Conservation (phyloP, 2,113 vertebrate genomes). For the Gopherus evgoodei region DNA sequence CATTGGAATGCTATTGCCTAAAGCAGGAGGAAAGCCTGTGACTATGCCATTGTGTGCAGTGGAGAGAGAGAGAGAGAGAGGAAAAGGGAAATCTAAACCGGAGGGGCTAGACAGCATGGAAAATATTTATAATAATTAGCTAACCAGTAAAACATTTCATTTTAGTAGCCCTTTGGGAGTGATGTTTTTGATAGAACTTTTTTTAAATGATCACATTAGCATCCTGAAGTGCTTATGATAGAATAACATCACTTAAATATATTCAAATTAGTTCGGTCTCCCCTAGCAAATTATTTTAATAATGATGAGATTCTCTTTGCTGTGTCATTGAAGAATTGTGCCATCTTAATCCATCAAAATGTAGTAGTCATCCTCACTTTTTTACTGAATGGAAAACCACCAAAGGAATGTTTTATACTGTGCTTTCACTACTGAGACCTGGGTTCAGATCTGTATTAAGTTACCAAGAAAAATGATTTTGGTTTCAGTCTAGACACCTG, state of each 20-base stretch:
- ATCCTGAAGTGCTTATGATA: background rate
- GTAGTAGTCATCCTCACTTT: rapidly evolving
- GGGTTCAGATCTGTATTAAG: background rate
- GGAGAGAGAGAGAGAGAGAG: background rate
- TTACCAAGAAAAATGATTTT: background rate
- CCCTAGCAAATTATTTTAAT: rapidly evolving
- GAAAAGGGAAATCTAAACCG: conserved; percentile 39
- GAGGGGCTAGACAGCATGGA: conserved; percentile 14
- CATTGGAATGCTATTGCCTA: background rate
- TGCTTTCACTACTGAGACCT: rapidly evolving
- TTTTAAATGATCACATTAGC: background rate
- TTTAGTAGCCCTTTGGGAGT: background rate
- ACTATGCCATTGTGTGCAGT: background rate
- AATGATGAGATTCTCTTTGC: background rate
- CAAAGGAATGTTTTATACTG: background rate
- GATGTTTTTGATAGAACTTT: background rate
- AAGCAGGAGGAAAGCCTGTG: background rate
- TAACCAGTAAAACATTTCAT: background rate
- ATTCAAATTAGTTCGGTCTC: background rate
- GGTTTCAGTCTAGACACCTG: background rate
- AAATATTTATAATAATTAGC: conserved; percentile 44
- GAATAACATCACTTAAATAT: rapidly evolving
- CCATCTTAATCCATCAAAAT: rapidly evolving
- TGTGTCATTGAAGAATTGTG: rapidly evolving
- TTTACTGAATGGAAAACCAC: background rate